phyloP scores from a whole-genome alignment of 2,113 vertebrate genomes.

The Pantherophis guttatus region DNA sequence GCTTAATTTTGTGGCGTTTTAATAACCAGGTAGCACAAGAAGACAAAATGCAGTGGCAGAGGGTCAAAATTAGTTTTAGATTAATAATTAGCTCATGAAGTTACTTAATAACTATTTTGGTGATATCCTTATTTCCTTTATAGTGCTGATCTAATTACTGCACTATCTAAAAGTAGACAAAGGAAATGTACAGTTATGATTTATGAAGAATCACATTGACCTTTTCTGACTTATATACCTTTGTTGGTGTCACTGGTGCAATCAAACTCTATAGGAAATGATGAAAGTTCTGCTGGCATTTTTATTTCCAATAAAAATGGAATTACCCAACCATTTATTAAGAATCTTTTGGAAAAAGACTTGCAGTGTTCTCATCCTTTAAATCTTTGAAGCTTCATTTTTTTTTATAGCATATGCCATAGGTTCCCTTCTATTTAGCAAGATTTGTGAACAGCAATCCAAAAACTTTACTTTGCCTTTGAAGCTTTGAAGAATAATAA shows the following conservation, averaged over 20 bases:
- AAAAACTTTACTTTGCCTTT: neutral
- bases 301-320: slow-evolving; percentile 36
- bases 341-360: slow-evolving; percentile 13
- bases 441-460: neutral
- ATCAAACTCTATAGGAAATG: slow-evolving; percentile 49
- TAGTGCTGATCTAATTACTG: slow-evolving; percentile 62
- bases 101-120: slow-evolving; percentile 56
- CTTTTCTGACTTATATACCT: slow-evolving; percentile 66
- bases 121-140: slow-evolving; percentile 60
- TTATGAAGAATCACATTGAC: slow-evolving; percentile 63
- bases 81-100: slow-evolving; percentile 65
- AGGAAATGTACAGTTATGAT: slow-evolving; percentile 56
- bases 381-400: slow-evolving; percentile 15
- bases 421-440: neutral
- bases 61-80: slow-evolving; percentile 60
- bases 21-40: slow-evolving; percentile 56
- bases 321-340: slow-evolving; percentile 37
- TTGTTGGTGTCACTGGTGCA: slow-evolving; percentile 37
- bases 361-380: neutral
- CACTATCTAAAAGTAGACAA: slow-evolving; percentile 52
- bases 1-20: slow-evolving; percentile 61
- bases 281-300: slow-evolving; percentile 39
- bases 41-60: slow-evolving; percentile 57
- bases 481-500: neutral
- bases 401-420: neutral